Conservation (phyloP, 2,113 vertebrate species). For the Pterocles burchelli region DNA sequence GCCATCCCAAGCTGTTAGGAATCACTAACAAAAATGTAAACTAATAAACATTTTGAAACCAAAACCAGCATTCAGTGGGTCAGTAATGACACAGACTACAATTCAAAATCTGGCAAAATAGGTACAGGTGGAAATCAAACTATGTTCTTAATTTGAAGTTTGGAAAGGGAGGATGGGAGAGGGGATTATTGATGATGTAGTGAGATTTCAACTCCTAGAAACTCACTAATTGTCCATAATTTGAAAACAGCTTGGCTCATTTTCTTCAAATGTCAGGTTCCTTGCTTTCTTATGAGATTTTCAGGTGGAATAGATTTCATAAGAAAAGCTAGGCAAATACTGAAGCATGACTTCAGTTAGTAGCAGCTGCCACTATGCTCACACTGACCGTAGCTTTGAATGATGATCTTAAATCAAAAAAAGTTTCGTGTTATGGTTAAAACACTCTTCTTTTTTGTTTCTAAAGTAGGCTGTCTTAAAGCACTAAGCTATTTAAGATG, state of each 20-base stretch:
- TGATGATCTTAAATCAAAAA: not conserved
- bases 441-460: not conserved
- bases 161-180: not conserved
- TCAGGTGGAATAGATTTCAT: not conserved
- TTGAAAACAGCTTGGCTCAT: not conserved
- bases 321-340: not conserved
- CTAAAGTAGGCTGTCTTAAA: not conserved
- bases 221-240: not conserved
- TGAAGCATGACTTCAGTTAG: not conserved
- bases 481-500: not conserved
- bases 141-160: not conserved
- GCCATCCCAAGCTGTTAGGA: not conserved
- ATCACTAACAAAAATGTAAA: not conserved
- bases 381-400: not conserved
- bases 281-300: not conserved
- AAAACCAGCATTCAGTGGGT: not conserved
- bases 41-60: not conserved
- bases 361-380: not conserved
- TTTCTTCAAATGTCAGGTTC: not conserved
- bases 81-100: not conserved
- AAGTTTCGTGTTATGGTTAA: not conserved
- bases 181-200: not conserved
- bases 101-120: not conserved
- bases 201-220: not conserved
- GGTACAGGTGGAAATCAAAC: not conserved